A percentile compares a stretch with the other conserved stretches of the same genome.
Evolutionary conservation across 2,113 vertebrate species (phyloP).

Genomic region (Anseranas semipalmata): DNA sequence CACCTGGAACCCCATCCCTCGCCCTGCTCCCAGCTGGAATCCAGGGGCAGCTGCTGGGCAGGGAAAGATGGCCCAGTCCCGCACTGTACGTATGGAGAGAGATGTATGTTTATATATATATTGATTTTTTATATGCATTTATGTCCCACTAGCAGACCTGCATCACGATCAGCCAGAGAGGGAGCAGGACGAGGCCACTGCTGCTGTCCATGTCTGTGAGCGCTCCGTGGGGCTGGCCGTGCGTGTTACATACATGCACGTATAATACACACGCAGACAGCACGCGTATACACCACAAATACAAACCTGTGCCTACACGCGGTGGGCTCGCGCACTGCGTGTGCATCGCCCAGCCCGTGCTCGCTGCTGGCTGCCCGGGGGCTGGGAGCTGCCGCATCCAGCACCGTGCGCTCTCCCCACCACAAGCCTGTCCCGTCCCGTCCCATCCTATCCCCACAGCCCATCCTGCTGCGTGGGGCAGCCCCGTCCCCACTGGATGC

Average conservation of each 20-base stretch:
- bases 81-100: accelerated
- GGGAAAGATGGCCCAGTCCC: background rate
- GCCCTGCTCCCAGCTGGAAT: background rate
- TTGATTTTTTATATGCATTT: accelerated
- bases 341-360: too few species aligned
- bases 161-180: accelerated
- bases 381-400: background rate
- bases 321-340: too few species aligned
- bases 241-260: too few species aligned
- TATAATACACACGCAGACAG: background rate
- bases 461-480: background rate
- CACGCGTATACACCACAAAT: accelerated
- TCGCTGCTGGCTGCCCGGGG: background rate
- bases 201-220: accelerated
- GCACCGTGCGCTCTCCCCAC: accelerated
- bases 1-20: too few species aligned
- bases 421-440: background rate
- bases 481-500: background rate
- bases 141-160: accelerated
- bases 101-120: accelerated
- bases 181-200: accelerated
- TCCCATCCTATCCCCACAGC: background rate
- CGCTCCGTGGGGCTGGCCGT: too few species aligned
- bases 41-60: background rate
- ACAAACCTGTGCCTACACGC: too few species aligned